Percentiles rank a stretch among this genome's conserved stretches.
Conservation (phyloP, 2,113 vertebrate genomes). For the Poeciliopsis occidentalis region DNA sequence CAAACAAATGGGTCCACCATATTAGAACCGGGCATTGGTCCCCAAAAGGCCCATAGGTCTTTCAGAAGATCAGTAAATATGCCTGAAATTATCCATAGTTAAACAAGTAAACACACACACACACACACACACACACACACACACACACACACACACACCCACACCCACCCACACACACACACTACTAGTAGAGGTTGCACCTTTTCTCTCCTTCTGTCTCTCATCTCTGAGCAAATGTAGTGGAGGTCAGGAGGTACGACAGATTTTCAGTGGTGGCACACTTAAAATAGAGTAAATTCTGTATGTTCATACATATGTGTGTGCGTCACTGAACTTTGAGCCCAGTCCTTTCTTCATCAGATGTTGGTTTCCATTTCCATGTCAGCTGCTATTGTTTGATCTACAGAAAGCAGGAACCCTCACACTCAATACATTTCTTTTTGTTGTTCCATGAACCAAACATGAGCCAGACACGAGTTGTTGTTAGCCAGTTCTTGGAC, state of each 20-base stretch:
- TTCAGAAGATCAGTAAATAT: too few relatives aligned
- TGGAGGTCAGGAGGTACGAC: conserved; percentile 39
- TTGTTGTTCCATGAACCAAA: neutral
- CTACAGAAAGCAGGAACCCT: neutral
- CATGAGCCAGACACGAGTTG: neutral
- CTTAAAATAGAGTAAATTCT: neutral
- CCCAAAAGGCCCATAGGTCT: too few relatives aligned
- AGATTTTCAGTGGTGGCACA: conserved; percentile 1
- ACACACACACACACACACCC: too few relatives aligned
- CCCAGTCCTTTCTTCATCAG: neutral
- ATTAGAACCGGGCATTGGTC: too few relatives aligned
- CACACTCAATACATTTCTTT: neutral
- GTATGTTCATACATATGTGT: neutral
- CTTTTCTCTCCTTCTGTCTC: neutral
- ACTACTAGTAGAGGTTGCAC: neutral
- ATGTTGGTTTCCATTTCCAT: conserved; percentile 11
- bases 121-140: too few relatives aligned
- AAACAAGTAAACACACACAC: too few relatives aligned
- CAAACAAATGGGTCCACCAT: too few relatives aligned
- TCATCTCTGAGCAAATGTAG: conserved; percentile 21
- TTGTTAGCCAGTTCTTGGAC: conserved; percentile 12
- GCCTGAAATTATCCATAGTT: too few relatives aligned
- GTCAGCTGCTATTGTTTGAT: conserved; percentile 28
- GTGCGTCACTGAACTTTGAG: neutral
- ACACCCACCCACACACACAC: too few relatives aligned